Evolutionary conservation across 1,140 invertebrate genomes (phyloP).

Genomic region (Oscheius sp.): DNA sequence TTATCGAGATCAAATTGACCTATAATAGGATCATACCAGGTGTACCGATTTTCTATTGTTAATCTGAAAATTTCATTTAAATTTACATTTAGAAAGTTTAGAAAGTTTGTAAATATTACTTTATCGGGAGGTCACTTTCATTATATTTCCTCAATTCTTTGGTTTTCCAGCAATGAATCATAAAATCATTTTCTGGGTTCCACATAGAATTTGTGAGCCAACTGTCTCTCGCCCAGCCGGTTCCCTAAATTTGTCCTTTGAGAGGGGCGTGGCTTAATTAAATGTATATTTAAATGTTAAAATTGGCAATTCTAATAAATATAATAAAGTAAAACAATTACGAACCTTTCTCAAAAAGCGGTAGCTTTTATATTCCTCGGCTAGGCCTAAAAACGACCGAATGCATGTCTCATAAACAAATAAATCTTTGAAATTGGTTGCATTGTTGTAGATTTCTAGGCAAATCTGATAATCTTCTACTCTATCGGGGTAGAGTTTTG

Average conservation of each 20-base stretch:
- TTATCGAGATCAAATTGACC: background rate
- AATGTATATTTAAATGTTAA: background rate
- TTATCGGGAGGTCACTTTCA: background rate
- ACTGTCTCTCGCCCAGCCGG: slow-evolving; percentile 29
- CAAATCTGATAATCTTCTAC: background rate
- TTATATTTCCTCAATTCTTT: background rate
- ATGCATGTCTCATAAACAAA: slow-evolving; percentile 32
- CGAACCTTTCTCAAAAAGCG: slow-evolving; percentile 21
- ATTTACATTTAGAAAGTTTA: background rate
- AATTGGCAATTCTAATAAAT: background rate
- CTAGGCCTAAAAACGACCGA: background rate
- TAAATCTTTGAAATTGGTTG: slow-evolving; percentile 22
- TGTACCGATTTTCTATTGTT: background rate
- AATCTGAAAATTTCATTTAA: background rate
- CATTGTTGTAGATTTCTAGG: slow-evolving; percentile 5
- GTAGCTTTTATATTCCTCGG: background rate
- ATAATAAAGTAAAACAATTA: background rate
- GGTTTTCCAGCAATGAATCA: slow-evolving; percentile 38
- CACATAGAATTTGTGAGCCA: slow-evolving; percentile 34
- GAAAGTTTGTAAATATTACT: background rate
- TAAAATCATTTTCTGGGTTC: slow-evolving; percentile 24
- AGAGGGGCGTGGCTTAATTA: background rate
- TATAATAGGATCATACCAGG: slow-evolving; percentile 15
- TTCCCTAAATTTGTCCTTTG: background rate
- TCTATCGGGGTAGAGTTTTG: background rate